Base-by-base conservation (phyloP, 2,113 vertebrate genomes). In the Cololabis saira region DNA sequence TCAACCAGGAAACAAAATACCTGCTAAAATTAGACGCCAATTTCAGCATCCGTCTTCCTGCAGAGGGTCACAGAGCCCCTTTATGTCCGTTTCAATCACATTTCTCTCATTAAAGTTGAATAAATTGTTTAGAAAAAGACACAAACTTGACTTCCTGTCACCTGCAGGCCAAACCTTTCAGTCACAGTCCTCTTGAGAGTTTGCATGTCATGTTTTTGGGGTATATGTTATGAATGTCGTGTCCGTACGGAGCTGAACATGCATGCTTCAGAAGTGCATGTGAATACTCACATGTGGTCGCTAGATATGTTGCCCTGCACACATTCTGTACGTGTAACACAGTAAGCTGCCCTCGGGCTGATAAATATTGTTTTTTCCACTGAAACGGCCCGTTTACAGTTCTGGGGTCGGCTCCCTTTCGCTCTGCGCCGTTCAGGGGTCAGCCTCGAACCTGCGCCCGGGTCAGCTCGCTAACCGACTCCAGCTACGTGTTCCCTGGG, bases 361-460 rank as follows among this genome's bases (percentile, higher is more conserved):
- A 70, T 78, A 47, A 78, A 74, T 83, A 74, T 27, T n/a, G n/a
- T 78, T 78, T 65, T 79, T 73, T 84, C 81, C 73, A 69, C 72
- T 80, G 75, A 84, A 84, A 86, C 83, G 76, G 74, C 57, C 83
- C 89, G 71, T 84, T 83, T 87, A 88, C 86, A 87, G 87, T 82
- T 85, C 60, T 71, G 63, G 83, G 80, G 81, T 89, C 74, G 41
- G 63, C 81, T 75, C 65, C 71, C 64, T 74, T 77, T 83, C 71
- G 64, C 72, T 86, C 77, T 56, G 69, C 70, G 60, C 65, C 45
- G 37, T 64, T 81, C 24, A 70, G 62, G 76, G 83, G 86, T 88
- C 78, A 60, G 60, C 48, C 81, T 82, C 80, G 81, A 83, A 85
- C 80, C 81, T 80, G 88, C 84, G 74, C 83, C 27, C 63, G 10